Base-by-base conservation (phyloP, 2,113 vertebrate species). In the Psittacara wagleri region DNA sequence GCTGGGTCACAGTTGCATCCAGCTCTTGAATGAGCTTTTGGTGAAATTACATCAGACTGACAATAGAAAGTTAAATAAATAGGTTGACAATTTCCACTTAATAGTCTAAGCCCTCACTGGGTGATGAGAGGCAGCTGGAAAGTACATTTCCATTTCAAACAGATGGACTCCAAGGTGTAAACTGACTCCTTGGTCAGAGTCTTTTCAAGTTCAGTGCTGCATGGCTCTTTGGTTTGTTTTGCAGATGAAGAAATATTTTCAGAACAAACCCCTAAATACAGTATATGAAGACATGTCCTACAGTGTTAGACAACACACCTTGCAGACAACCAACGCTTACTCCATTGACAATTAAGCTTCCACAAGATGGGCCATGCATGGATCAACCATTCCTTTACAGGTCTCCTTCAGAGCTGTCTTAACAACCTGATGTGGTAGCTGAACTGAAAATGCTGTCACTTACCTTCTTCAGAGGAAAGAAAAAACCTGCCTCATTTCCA, bases 231-330 rank as follows among this genome's bases (percentile, higher is more conserved):
- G 31, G 11, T 72, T 81, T 92, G 29, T 41, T 66, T 86, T 77
- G 41, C 73, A 97, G 97, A 4, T 74, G 9, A 97, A 94, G 88
- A 95, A 92, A 7, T 84, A n/a, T 35, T 96, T 94, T 76, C 76
- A 66, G 59, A 91, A 27, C 57, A 62, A 12, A 7, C 15, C 44
- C 5, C 5, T 1, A 68, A 90, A 67, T 55, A 4, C 3, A 3
- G 35, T 96, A 0, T 97, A 97, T 51, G 97, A 97, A 83, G 97
- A 97, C 35, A 97, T 97, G 96, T 89, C 96, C n/a, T 95, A 8
- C 49, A 9, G n/a, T 31, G 90, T 77, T 49, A 95, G 88, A 48
- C 15, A 11, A 10, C 92, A 10, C 86, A 91, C 75, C 1, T 11
- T 88, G 43, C 3, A 57, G 62, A 87, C 55, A 43, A 15, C 0